These are phyloP conservation scores for Xenops minutus DNA, from an alignment of 2,797 vertebrate species.

Conservation along the genomic window DNA sequence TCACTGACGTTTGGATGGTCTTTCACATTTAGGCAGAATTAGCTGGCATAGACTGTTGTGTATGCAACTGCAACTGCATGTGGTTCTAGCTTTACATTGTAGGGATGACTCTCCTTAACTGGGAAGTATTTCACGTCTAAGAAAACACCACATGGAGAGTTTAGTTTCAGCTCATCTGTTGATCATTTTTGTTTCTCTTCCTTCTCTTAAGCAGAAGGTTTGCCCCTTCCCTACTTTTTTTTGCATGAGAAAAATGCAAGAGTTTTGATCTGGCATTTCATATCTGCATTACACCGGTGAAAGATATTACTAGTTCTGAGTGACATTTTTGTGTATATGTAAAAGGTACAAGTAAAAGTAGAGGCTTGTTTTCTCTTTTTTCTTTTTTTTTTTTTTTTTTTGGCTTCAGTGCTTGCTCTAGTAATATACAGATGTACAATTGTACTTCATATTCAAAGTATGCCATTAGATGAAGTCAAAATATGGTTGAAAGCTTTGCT, in stretches of 20 bases:
- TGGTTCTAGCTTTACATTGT: background rate
- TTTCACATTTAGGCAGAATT: background rate
- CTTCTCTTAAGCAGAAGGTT: background rate
- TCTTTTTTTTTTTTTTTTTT: background rate
- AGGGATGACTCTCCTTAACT: background rate
- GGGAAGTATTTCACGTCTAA: background rate
- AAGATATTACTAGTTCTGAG: background rate
- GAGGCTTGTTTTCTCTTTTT: background rate
- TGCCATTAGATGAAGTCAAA: background rate
- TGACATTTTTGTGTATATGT: background rate
- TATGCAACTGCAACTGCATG: background rate
- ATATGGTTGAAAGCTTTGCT: background rate
- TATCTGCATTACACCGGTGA: background rate
- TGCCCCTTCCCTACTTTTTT: background rate
- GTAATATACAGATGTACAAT: background rate
- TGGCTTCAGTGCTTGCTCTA: background rate
- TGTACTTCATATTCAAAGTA: background rate
- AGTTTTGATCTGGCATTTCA: background rate
- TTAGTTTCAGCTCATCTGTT: background rate
- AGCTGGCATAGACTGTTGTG: background rate
- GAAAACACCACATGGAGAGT: background rate
- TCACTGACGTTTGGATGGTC: background rate
- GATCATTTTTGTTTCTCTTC: background rate
- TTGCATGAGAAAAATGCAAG: background rate
- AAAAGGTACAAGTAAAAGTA: background rate